Evolutionary conservation across 1,140 invertebrate species (phyloP).

Genomic region (Amyelois transitella): DNA sequence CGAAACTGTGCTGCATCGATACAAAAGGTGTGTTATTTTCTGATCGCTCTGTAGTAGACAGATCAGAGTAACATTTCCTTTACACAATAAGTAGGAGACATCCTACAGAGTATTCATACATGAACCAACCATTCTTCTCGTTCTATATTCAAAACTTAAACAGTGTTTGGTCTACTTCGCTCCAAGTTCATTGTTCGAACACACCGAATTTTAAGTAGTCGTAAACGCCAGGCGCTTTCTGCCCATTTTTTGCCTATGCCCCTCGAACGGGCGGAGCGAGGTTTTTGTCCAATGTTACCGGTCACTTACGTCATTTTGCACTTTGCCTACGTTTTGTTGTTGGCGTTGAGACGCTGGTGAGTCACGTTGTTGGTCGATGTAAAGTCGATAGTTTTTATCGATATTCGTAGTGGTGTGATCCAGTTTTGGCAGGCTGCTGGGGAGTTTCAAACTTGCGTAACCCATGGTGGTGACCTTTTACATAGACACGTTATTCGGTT

Average conservation of each 20-base stretch:
- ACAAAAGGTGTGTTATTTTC: too few relatives aligned
- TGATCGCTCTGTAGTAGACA: too few relatives aligned
- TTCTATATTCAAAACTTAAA: slow-evolving; percentile 44
- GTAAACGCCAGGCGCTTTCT: slow-evolving; percentile 49
- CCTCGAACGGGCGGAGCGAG: slow-evolving; percentile 36
- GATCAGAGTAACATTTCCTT: neutral
- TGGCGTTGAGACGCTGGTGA: slow-evolving; percentile 68
- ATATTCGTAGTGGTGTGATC: too few relatives aligned
- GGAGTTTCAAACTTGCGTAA: too few relatives aligned
- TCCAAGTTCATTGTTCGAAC: slow-evolving; percentile 67
- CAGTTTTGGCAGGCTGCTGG: too few relatives aligned
- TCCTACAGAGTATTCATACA: slow-evolving; percentile 22
- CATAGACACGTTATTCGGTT: too few relatives aligned
- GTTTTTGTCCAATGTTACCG: slow-evolving; percentile 47
- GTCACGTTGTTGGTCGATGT: slow-evolving; percentile 47
- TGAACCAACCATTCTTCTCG: slow-evolving; percentile 22
- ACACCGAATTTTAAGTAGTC: slow-evolving; percentile 25
- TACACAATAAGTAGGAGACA: neutral
- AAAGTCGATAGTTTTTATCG: slow-evolving; percentile 42
- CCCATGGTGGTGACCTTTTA: too few relatives aligned
- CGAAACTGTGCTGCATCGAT: too few relatives aligned
- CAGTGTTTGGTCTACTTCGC: slow-evolving; percentile 68
- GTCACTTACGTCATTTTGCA: slow-evolving; percentile 57
- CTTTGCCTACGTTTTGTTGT: slow-evolving; percentile 54
- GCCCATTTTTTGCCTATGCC: slow-evolving; percentile 48